These are phyloP conservation scores for Plebejus anna DNA, from an alignment of 2,888 invertebrate species.

Conservation along the genomic window DNA sequence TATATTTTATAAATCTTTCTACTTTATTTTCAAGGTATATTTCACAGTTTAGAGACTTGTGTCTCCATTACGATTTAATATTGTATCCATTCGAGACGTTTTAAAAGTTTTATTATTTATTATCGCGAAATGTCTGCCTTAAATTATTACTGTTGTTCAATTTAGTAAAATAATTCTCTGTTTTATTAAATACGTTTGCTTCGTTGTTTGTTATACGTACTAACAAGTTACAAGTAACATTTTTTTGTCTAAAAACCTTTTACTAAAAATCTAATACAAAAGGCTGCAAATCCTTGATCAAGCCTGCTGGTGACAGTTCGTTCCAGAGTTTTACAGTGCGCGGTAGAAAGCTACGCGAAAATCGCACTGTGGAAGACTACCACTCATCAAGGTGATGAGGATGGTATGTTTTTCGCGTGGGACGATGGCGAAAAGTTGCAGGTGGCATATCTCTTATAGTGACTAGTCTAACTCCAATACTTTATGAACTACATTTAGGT, in stretches of 20 bases:
- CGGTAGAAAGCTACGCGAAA: no score
- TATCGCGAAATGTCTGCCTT: neutral
- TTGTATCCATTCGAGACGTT: neutral
- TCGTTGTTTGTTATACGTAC: neutral
- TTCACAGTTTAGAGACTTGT: constrained; percentile 13
- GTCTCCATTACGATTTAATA: constrained; percentile 12
- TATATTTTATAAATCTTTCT: constrained; percentile 17
- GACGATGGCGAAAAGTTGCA: no score
- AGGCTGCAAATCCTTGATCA: neutral
- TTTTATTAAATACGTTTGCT: neutral
- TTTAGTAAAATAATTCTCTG: neutral
- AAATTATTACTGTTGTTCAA: neutral
- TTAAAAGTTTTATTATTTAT: neutral
- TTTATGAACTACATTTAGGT: neutral
- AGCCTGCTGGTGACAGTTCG: no score
- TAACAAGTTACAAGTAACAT: neutral
- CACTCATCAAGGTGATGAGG: no score
- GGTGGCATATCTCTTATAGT: no score
- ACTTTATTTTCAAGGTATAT: constrained; percentile 14
- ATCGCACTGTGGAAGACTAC: no score
- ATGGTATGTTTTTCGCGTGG: no score
- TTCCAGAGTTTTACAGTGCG: no score
- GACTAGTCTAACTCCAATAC: no score
- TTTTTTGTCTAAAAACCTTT: no score
- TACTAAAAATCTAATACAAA: neutral